A percentile compares a stretch with the other conserved stretches of the same genome.
Evolutionary conservation across 2,113 vertebrate species (phyloP).

Genomic region (Anarrhichthys ocellatus): DNA sequence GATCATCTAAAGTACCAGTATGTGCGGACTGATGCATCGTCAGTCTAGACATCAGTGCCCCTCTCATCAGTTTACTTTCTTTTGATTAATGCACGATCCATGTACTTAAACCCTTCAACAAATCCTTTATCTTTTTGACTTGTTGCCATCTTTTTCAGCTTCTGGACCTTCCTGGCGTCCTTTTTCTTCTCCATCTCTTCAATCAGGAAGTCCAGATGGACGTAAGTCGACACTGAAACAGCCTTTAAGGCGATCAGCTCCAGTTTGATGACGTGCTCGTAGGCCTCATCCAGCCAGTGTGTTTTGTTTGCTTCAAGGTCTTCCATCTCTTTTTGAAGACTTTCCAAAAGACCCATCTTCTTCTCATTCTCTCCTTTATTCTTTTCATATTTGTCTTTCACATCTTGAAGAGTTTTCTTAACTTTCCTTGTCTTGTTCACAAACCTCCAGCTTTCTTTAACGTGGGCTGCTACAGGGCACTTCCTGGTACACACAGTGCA

Average conservation of each 20-base stretch:
- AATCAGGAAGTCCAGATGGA: neutral
- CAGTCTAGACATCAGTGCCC: neutral
- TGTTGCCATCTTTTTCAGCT: neutral
- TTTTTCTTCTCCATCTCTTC: neutral
- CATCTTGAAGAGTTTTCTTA: neutral
- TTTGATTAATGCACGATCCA: neutral
- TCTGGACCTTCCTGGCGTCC: neutral
- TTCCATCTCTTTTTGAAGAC: neutral
- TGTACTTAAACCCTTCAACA: neutral
- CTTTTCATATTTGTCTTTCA: conserved; percentile 13
- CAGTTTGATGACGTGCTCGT: neutral
- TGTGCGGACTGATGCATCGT: neutral
- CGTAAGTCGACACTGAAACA: neutral
- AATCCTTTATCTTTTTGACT: neutral
- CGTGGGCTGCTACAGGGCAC: conserved; percentile 25
- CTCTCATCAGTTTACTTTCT: neutral
- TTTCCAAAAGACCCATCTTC: neutral
- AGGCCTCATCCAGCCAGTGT: neutral
- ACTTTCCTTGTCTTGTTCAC: conserved; percentile 20
- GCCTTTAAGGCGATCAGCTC: neutral
- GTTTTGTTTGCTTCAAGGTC: neutral
- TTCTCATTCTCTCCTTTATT: too few species aligned
- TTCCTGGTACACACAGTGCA: conserved; percentile 24
- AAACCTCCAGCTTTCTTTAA: conserved; percentile 39
- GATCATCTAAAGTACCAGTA: too few species aligned